Evolutionary conservation across 2,797 vertebrate species (phyloP).

Genomic region (Danio jaintianensis): DNA sequence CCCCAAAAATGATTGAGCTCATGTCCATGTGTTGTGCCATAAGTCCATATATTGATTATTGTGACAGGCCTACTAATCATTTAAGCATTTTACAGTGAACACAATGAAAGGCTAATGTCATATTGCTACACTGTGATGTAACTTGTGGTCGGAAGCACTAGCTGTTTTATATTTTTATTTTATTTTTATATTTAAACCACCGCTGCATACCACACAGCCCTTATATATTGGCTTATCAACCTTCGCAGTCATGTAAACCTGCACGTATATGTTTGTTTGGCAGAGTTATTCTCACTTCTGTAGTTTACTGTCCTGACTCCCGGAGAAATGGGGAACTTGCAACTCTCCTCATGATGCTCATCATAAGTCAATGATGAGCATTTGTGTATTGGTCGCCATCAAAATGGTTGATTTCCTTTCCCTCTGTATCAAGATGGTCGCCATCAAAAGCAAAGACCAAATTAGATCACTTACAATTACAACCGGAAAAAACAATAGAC

Average conservation of each 20-base stretch:
- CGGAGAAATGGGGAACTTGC: conserved; percentile 70
- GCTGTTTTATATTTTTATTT: neutral
- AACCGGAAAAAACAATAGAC: conserved; percentile 65
- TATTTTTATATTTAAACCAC: no score
- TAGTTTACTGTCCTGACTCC: conserved; percentile 38
- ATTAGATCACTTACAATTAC: conserved; percentile 71
- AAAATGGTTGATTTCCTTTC: no score
- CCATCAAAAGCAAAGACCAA: conserved; percentile 60
- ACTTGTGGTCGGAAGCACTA: neutral
- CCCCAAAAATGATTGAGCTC: no score
- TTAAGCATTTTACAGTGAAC: no score
- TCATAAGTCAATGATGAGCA: no score
- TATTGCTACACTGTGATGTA: neutral
- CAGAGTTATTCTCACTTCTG: neutral
- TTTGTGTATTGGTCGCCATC: no score
- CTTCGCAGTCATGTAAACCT: neutral
- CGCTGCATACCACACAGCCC: neutral
- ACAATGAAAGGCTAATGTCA: no score
- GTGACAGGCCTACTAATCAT: no score
- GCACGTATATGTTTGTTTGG: neutral
- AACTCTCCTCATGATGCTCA: conserved; percentile 73
- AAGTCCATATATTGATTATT: no score
- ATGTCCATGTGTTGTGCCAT: no score
- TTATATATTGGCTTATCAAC: neutral
- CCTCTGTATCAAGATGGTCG: no score